Percentiles rank a stretch among this genome's conserved stretches.
Evolutionary conservation across 2,797 vertebrate genomes (phyloP).

Genomic region (Pampus argenteus): DNA sequence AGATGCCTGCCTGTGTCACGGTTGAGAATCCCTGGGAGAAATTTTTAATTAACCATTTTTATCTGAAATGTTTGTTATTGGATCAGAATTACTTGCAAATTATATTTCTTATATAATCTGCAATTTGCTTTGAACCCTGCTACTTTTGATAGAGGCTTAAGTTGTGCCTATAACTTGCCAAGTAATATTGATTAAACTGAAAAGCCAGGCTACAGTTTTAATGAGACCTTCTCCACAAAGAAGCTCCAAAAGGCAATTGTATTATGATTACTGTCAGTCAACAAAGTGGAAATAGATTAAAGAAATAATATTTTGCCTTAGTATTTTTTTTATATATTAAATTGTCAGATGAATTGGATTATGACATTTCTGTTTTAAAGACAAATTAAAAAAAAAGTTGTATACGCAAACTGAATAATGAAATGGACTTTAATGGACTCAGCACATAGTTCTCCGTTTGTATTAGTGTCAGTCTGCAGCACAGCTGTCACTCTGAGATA

Average conservation of each 20-base stretch:
- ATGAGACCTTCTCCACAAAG: constrained; percentile 52
- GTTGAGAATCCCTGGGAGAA: constrained; percentile 32
- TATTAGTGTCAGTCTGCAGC: constrained; percentile 49
- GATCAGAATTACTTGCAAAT: constrained; percentile 68
- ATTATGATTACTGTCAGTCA: constrained; percentile 36
- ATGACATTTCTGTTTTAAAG: constrained; percentile 12
- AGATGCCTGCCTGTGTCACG: constrained; percentile 45
- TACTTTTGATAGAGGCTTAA: constrained; percentile 60
- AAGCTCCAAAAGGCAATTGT: constrained; percentile 24
- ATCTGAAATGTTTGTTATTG: constrained; percentile 70
- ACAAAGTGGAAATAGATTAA: constrained; percentile 18
- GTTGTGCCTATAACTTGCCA: constrained; percentile 59
- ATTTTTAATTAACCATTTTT: constrained; percentile 74
- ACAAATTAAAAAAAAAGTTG: neutral
- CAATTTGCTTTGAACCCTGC: constrained; percentile 59
- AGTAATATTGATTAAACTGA: constrained; percentile 72
- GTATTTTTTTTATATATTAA: too few species aligned
- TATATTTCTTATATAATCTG: constrained; percentile 59
- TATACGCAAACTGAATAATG: neutral
- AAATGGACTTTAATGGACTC: constrained; percentile 29
- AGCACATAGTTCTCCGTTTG: constrained; percentile 28
- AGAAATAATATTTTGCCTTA: constrained; percentile 3
- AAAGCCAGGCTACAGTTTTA: constrained; percentile 57
- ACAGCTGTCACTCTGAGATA: constrained; percentile 47
- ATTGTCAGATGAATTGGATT: constrained; percentile 12